Base-by-base conservation (phyloP, 2,113 vertebrate genomes). In the Bagarius yarrelli region DNA sequence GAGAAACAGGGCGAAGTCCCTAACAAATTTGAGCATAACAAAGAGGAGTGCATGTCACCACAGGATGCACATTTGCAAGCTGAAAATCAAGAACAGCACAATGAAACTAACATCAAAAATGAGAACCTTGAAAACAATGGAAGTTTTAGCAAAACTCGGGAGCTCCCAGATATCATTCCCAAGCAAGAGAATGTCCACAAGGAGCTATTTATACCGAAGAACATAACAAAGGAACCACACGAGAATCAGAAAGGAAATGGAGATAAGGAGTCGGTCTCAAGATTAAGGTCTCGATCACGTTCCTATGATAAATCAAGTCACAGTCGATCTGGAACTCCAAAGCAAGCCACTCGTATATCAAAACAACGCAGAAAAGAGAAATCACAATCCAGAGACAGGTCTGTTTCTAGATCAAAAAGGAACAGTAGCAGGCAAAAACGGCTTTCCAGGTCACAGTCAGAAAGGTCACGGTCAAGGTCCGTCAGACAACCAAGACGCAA, bases 161-260 rank as follows among this genome's bases (percentile, higher is more conserved):
- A 92, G 76, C 89, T 93, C 61, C 93, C 93, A 72, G 93, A 94
- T 81, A 94, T 94, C 61, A 91, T 93, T 61, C 90, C 92, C 36
- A 94, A 93, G 87, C 90, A 89, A 61, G 92, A 93, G 81, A 90
- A 89, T 61, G 81, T 89, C 67, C 89, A 84, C 53, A 87, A 89
- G 81, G 92, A 93, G 50, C 91, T 89, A 14, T 74, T 79, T 47
- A n/a, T 19, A 36, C 81, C 83, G 61, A 87, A 85, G 47, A 61
- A 76, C 23, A 27, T 74, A 19, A 72, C 69, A 61, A 92, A 90
- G 82, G 91, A 92, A 63, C 77, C 83, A 52, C 90, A 83, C 83
- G 91, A 79, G 89, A 88, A 87, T 89, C 93, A 88, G 30, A 88
- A 21, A 63, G 73, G 40, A 47, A 94, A 90, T 32, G 90, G 92